These are phyloP conservation scores for Mayetiola destructor DNA, from an alignment of 2,888 invertebrate genomes.

Conservation along the genomic window DNA sequence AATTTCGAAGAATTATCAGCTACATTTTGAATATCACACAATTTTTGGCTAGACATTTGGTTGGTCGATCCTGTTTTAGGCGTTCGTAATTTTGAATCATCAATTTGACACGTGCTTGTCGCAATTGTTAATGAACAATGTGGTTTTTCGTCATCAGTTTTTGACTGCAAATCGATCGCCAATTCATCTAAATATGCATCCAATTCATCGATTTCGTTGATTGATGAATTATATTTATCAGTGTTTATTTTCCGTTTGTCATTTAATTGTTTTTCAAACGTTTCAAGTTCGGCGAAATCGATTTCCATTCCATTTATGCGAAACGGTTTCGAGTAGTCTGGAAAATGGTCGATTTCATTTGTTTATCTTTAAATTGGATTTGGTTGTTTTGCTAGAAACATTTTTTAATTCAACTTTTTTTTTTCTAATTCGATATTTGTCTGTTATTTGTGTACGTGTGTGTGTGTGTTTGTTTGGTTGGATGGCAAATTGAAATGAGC, in stretches of 20 bases:
- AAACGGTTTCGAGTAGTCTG: constrained; percentile 13
- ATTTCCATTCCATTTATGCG: constrained; percentile 34
- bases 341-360: constrained; percentile 4
- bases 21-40: neutral
- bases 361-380: neutral
- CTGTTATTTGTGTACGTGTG: neutral
- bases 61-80: neutral
- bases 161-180: constrained; percentile 14
- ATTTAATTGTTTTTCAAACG: constrained; percentile 28
- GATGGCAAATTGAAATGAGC: no score
- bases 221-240: neutral
- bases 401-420: neutral
- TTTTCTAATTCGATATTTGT: neutral
- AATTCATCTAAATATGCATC: constrained; percentile 34
- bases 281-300: constrained; percentile 35
- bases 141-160: neutral
- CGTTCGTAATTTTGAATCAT: neutral
- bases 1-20: neutral
- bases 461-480: neutral
- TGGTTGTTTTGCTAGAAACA: neutral
- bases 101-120: neutral
- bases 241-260: constrained; percentile 21
- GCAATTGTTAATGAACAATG: neutral
- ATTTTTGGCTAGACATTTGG: neutral
- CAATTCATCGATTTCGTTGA: constrained; percentile 27